These are phyloP conservation scores for Tenthredo amoena DNA, from an alignment of 2,888 invertebrate species.

Conservation along the genomic window DNA sequence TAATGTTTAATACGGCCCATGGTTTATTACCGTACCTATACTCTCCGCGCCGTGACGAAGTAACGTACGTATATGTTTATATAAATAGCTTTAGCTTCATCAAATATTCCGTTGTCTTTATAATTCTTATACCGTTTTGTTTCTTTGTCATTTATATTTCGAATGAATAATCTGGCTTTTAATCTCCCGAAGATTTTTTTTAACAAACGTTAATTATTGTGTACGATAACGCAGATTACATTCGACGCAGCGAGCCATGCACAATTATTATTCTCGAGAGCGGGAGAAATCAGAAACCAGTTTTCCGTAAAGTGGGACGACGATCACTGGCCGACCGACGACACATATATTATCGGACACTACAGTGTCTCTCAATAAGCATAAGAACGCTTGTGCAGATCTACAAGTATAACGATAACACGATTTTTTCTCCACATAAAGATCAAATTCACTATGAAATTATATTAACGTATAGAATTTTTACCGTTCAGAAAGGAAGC, in stretches of 20 bases:
- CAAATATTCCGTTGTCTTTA: neutral
- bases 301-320: constrained; percentile 63
- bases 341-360: neutral
- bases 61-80: neutral
- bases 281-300: constrained; percentile 60
- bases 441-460: no score
- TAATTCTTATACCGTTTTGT: neutral
- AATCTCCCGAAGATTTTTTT: neutral
- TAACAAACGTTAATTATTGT: neutral
- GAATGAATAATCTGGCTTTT: neutral
- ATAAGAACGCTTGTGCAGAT: neutral
- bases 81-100: neutral
- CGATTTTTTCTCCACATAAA: neutral
- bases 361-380: constrained; percentile 46
- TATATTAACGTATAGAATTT: no score
- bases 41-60: neutral
- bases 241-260: constrained; percentile 49
- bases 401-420: neutral
- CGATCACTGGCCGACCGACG: constrained; percentile 9
- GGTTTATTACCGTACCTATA: neutral
- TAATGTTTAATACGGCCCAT: neutral
- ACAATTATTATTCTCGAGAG: constrained; percentile 37
- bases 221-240: neutral
- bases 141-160: neutral
- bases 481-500: no score